phyloP scores from a whole-genome alignment of 2,113 vertebrate genomes.

The Prochilodus magdalenae region DNA sequence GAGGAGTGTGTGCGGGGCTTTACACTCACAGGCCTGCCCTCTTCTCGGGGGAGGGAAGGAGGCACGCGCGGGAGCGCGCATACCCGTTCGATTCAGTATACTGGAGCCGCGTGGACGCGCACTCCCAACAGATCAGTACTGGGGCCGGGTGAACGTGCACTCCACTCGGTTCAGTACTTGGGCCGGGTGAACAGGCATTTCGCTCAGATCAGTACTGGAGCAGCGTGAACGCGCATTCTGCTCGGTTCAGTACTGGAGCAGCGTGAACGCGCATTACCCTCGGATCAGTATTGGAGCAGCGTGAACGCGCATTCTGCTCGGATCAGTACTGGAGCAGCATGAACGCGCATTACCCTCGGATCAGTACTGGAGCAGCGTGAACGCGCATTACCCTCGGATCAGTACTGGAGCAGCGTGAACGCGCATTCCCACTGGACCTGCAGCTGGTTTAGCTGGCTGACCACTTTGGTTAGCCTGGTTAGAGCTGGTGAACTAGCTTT shows the following conservation, averaged over 20 bases:
- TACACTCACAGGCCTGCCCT: constrained; percentile 50
- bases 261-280: too few relatives aligned
- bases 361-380: neutral
- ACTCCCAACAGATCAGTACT: neutral
- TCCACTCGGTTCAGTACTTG: neutral
- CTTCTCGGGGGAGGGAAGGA: constrained; percentile 40
- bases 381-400: neutral
- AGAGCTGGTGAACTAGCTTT: too few relatives aligned
- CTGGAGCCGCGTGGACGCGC: neutral
- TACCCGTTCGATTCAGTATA: neutral
- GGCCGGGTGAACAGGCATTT: neutral
- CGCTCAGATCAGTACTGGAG: too few relatives aligned
- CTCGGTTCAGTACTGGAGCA: neutral
- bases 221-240: too few relatives aligned
- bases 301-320: neutral
- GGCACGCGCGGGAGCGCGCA: constrained; percentile 14
- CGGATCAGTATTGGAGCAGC: too few relatives aligned
- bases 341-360: neutral
- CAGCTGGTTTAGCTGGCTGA: too few relatives aligned
- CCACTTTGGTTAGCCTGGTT: too few relatives aligned
- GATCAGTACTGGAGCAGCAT: fast-evolving
- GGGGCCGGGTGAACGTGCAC: neutral
- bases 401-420: too few relatives aligned
- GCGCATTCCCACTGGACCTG: too few relatives aligned
- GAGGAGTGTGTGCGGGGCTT: constrained; percentile 41